A percentile compares a stretch with the other conserved stretches of the same genome.
phyloP scores from a whole-genome alignment of 2,113 vertebrate genomes.

The Euleptes europaea region DNA sequence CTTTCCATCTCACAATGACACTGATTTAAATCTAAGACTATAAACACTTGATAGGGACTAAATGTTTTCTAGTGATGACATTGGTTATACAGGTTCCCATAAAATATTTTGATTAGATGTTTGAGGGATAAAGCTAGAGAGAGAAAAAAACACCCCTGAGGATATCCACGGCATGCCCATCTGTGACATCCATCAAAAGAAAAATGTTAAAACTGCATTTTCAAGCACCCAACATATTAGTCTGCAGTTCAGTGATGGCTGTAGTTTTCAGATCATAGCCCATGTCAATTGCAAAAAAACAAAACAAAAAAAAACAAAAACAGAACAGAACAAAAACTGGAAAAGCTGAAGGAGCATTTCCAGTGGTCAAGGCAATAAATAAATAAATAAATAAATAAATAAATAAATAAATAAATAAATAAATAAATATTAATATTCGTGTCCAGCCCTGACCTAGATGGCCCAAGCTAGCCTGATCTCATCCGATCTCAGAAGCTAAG shows the following conservation, averaged over 20 bases:
- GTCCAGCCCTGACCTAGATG: no score
- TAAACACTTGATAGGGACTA: background rate
- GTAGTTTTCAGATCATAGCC: background rate
- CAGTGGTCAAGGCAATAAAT: background rate
- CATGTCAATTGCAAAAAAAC: background rate
- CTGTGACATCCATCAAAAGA: background rate
- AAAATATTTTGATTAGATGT: background rate
- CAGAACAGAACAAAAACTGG: no score
- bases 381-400: no score
- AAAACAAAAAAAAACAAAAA: background rate
- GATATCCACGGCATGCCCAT: background rate
- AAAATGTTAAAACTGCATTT: background rate
- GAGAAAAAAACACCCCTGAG: no score
- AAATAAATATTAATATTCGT: background rate
- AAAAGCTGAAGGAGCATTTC: background rate
- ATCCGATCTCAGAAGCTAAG: no score
- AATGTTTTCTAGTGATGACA: conserved; percentile 6
- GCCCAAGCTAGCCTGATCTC: no score
- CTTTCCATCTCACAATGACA: background rate
- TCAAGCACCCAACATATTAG: no score
- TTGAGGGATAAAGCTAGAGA: background rate
- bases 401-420: no score
- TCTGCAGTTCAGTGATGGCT: background rate
- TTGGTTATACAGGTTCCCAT: background rate
- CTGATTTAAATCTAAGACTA: conserved; percentile 13